Conservation (phyloP, 2,113 vertebrate genomes). For the Thalassoma bifasciatum region DNA sequence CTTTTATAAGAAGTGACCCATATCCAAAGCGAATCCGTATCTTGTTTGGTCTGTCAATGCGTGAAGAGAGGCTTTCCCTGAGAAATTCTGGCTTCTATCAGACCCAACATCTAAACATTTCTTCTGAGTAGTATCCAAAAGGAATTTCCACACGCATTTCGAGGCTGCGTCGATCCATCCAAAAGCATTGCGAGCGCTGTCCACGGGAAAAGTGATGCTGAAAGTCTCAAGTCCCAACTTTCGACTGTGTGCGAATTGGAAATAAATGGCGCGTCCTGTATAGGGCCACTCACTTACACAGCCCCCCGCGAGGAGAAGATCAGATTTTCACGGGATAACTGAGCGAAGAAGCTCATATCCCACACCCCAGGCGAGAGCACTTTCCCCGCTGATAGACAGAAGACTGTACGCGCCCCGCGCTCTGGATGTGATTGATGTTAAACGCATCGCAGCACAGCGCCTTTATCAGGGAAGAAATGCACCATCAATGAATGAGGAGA, state of each 20-base stretch:
- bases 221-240: slow-evolving; percentile 79
- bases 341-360: slow-evolving; percentile 52
- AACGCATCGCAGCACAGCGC: slow-evolving; percentile 65
- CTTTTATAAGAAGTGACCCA: slow-evolving; percentile 62
- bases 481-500: slow-evolving; percentile 46
- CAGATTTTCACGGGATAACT: slow-evolving; percentile 45
- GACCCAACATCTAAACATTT: slow-evolving; percentile 37
- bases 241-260: slow-evolving; percentile 28
- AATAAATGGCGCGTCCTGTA: slow-evolving; percentile 28
- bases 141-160: slow-evolving; percentile 51
- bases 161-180: slow-evolving; percentile 55
- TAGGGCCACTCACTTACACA: not conserved
- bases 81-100: not conserved
- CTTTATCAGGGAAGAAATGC: slow-evolving; percentile 60
- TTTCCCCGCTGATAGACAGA: slow-evolving; percentile 64
- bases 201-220: slow-evolving; percentile 68
- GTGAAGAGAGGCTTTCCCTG: slow-evolving; percentile 6
- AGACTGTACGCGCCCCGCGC: slow-evolving; percentile 50
- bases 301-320: slow-evolving; percentile 19
- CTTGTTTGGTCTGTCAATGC: slow-evolving; percentile 10
- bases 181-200: slow-evolving; percentile 61
- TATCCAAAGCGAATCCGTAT: slow-evolving; percentile 55
- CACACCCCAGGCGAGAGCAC: slow-evolving; percentile 62
- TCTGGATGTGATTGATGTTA: slow-evolving; percentile 69
- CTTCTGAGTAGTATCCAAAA: slow-evolving; percentile 66